These are phyloP conservation scores for Drosophila nigricruria DNA, from an alignment of 2,888 invertebrate species.

Conservation along the genomic window DNA sequence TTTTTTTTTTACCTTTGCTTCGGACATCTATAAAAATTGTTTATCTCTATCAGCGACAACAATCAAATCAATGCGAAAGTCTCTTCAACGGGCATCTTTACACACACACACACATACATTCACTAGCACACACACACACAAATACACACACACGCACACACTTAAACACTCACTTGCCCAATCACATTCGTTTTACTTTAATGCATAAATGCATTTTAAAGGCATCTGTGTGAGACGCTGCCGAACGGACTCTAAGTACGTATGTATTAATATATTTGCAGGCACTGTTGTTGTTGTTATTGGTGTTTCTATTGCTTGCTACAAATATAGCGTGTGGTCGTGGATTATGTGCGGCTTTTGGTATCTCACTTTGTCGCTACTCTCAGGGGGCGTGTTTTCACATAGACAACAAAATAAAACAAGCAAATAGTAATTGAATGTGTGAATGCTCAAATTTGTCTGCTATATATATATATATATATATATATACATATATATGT, in stretches of 20 bases:
- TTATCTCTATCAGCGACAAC: conserved; percentile 78
- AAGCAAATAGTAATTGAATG: conserved; percentile 43
- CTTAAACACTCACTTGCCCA: conserved; percentile 2
- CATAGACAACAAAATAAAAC: conserved; percentile 19
- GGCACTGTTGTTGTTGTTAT: conserved; percentile 27
- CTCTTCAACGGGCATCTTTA: conserved; percentile 67
- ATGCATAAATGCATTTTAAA: conserved; percentile 75
- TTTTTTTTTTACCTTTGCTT: too few relatives aligned
- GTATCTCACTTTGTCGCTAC: conserved; percentile 71
- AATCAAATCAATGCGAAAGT: conserved; percentile 83
- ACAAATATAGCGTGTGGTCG: conserved; percentile 68
- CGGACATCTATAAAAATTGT: conserved; percentile 20
- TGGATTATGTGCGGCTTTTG: conserved; percentile 62
- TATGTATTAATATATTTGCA: conserved; percentile 23
- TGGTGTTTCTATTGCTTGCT: conserved; percentile 9
- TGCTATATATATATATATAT: background rate
- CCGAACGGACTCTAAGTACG: conserved; percentile 14
- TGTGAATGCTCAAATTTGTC: conserved; percentile 45
- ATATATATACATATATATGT: background rate
- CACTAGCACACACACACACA: background rate
- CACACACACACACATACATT: background rate
- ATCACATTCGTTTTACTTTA: conserved; percentile 49
- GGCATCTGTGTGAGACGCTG: conserved; percentile 37
- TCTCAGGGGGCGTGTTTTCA: conserved; percentile 72
- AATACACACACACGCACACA: background rate